Percentiles rank a stretch among this genome's conserved stretches.
These are phyloP conservation scores for Brachionus koreanus DNA, from an alignment of 1,140 invertebrate genomes.

Conservation along the genomic window DNA sequence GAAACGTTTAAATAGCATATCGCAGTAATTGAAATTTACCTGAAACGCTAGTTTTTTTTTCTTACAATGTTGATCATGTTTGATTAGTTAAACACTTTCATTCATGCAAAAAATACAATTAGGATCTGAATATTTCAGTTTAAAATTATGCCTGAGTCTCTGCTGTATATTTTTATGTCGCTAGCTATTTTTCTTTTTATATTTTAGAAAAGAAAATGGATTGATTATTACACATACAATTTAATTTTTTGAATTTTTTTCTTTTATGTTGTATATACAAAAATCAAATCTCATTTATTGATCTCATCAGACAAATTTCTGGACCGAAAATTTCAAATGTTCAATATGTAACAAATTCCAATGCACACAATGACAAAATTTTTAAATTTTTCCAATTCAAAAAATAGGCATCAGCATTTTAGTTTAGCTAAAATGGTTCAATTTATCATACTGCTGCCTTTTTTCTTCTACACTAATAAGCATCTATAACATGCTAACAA, in stretches of 20 bases:
- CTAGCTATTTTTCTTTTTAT: not conserved
- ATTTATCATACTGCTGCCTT: too few relatives aligned
- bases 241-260: not conserved
- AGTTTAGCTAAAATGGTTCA: too few relatives aligned
- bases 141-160: not conserved
- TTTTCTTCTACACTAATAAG: too few relatives aligned
- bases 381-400: too few relatives aligned
- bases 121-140: not conserved
- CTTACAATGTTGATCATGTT: not conserved
- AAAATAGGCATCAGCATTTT: too few relatives aligned
- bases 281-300: not conserved
- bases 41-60: slow-evolving; percentile 4
- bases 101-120: slow-evolving; percentile 5
- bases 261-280: not conserved
- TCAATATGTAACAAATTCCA: too few relatives aligned
- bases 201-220: not conserved
- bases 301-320: not conserved
- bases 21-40: not conserved
- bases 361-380: too few relatives aligned
- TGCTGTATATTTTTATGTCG: not conserved
- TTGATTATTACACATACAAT: not conserved
- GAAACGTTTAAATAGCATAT: not conserved
- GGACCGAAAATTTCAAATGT: not conserved
- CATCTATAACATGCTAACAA: too few relatives aligned
- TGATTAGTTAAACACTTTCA: slow-evolving; percentile 6